Base-by-base conservation (phyloP, 2,113 vertebrate species). In the Heterotilapia buettikoferi region DNA sequence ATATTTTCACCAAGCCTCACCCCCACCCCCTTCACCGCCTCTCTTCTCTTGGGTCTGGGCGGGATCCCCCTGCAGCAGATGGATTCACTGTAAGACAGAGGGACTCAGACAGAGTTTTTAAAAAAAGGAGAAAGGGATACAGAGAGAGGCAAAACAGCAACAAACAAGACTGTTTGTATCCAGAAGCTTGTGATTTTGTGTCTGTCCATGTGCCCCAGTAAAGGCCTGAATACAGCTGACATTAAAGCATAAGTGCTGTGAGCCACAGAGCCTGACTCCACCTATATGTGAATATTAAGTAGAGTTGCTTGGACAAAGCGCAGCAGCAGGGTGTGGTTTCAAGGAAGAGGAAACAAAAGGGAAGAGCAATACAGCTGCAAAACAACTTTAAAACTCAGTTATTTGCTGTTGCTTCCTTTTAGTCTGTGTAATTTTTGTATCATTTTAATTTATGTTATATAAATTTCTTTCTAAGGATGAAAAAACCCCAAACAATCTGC, bases 251-350 rank as follows among this genome's bases (percentile, higher is more conserved):
- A 18, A 54, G 80, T 79, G 38, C 79, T 24, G 52, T 19, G 83
- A 83, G 59, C 24, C 52, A 19, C 12, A 16, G 79, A 85, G 66
- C 29, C 50, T 19, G 86, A 91, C 91, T 81, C 90, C 95, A 71
- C 92, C 93, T 76, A 24, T 6, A 38, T 89, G 80, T 95, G 89
- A 92, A 93, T 92, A 94, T 93, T 93, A 87, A 95, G 80, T 36
- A 45, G 89, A 6, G 81, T 82, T 61, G 90, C n/a, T 33, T 10
- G 86, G 91, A 94, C 94, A 94, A 95, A 95, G 94, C 90, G 84
- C 83, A 88, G 84, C 88, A 84, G 88, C 88, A 88, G 94, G 94
- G 94, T 92, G 93, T 91, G 93, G 94, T 86, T 90, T 91, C 73
- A 84, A 24, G 9, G 6, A 82, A 38, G 53, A 66, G 50, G 40